Conservation (phyloP, 1,140 invertebrate genomes). For the Lordiphosa clarofinis region DNA sequence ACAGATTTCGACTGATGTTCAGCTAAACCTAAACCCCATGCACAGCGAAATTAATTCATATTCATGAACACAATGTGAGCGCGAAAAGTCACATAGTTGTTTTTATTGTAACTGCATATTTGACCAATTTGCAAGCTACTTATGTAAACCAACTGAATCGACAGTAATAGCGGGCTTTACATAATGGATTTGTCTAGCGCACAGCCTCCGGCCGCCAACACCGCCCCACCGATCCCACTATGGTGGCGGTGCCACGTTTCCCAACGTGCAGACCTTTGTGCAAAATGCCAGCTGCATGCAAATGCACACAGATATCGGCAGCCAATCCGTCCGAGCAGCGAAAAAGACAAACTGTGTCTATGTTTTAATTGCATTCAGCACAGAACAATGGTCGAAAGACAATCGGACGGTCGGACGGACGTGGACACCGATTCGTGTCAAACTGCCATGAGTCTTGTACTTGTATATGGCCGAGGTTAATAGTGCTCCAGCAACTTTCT, state of each 20-base stretch:
- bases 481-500: constrained; percentile 18
- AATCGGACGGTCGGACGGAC: constrained; percentile 3
- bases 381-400: constrained; percentile 62
- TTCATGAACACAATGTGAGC: constrained; percentile 47
- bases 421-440: constrained; percentile 39
- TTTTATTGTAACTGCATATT: constrained; percentile 39
- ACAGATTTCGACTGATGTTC: constrained; percentile 42
- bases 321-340: constrained; percentile 29
- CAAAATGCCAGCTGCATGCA: constrained; percentile 72
- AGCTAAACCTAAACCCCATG: constrained; percentile 17
- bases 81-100: constrained; percentile 69
- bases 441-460: constrained; percentile 32
- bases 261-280: constrained; percentile 50
- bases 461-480: constrained; percentile 19
- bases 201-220: constrained; percentile 26
- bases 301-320: constrained; percentile 41
- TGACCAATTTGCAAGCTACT: constrained; percentile 62
- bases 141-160: constrained; percentile 59
- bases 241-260: constrained; percentile 24
- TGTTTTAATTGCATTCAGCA: constrained; percentile 62
- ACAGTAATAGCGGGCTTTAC: constrained; percentile 51
- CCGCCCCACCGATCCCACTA: constrained; percentile 19
- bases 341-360: constrained; percentile 42
- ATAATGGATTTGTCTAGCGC: constrained; percentile 56
- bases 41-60: constrained; percentile 29